These are phyloP conservation scores for Coleophora deauratella DNA, from an alignment of 2,888 invertebrate genomes.

Conservation along the genomic window DNA sequence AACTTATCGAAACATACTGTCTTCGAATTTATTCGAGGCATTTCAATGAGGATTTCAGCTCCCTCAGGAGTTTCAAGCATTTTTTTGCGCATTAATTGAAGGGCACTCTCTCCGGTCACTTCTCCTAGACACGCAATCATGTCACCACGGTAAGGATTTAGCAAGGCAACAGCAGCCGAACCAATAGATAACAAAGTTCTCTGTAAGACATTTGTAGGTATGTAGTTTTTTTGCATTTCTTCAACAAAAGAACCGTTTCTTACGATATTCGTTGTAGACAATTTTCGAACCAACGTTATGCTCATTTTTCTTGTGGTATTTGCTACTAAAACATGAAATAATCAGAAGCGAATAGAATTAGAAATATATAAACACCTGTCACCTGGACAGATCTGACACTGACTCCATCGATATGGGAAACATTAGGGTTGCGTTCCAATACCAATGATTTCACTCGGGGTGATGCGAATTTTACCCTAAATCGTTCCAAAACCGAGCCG, in stretches of 20 bases:
- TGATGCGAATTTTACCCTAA: too few relatives aligned
- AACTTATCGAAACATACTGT: conserved; percentile 85
- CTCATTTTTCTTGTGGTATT: too few relatives aligned
- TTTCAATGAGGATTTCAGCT: conserved; percentile 79
- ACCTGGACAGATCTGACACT: too few relatives aligned
- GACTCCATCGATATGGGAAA: too few relatives aligned
- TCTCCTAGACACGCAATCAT: conserved; percentile 97
- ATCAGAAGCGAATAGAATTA: too few relatives aligned
- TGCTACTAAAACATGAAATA: too few relatives aligned
- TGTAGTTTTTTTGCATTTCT: conserved; percentile 77
- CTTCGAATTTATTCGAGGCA: conserved; percentile 89
- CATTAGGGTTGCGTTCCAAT: too few relatives aligned
- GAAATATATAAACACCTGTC: too few relatives aligned
- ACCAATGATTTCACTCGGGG: too few relatives aligned
- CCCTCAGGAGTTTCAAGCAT: conserved; percentile 89
- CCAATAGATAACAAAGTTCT: conserved; percentile 85
- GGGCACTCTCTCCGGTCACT: conserved; percentile 84
- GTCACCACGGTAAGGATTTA: conserved; percentile 88
- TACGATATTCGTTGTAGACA: too few relatives aligned
- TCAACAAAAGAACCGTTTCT: conserved; percentile 57
- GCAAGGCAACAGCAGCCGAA: conserved; percentile 87
- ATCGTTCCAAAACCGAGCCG: too few relatives aligned
- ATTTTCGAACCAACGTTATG: too few relatives aligned
- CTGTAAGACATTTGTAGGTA: conserved; percentile 81
- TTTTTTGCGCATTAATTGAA: conserved; percentile 79